These are phyloP conservation scores for Dascyllus trimaculatus DNA, from an alignment of 2,113 vertebrate genomes.

Conservation along the genomic window DNA sequence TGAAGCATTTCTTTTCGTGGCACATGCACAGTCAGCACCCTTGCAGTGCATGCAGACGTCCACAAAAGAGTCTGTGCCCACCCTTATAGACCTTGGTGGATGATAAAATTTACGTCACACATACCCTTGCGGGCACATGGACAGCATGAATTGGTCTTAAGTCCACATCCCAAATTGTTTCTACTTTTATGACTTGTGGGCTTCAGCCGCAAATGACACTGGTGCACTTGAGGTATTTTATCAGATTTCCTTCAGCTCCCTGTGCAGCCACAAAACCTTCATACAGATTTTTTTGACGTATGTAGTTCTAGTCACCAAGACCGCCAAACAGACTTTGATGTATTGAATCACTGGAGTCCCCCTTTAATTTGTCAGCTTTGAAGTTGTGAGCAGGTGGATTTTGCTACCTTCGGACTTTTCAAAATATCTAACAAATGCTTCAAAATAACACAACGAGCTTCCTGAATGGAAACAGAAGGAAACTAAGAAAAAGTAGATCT, in stretches of 20 bases:
- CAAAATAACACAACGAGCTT: not conserved
- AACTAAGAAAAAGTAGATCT: not conserved
- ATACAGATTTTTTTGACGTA: not conserved
- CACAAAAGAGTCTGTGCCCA: too few species aligned
- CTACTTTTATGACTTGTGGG: too few species aligned
- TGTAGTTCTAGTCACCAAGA: slow-evolving; percentile 3
- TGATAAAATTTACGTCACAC: too few species aligned
- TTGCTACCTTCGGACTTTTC: not conserved
- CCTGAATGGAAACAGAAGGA: not conserved
- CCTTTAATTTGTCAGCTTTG: slow-evolving; percentile 17
- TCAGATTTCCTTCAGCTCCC: too few species aligned
- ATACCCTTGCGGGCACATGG: too few species aligned
- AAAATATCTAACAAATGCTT: not conserved
- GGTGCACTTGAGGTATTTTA: not conserved
- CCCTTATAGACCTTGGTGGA: too few species aligned
- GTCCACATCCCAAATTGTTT: too few species aligned
- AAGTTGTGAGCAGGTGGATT: slow-evolving; percentile 5
- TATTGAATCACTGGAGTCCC: not conserved
- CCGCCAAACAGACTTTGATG: not conserved
- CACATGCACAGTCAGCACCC: too few species aligned
- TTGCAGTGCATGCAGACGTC: too few species aligned
- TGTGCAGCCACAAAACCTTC: not conserved
- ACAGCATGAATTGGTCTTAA: too few species aligned
- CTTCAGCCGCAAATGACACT: slow-evolving; percentile 1
- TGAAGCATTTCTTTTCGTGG: too few species aligned